Evolutionary conservation across 2,113 vertebrate species (phyloP), one percentile per base, ranked within the genome.

Genomic region (Ramphastos sulfuratus): DNA sequence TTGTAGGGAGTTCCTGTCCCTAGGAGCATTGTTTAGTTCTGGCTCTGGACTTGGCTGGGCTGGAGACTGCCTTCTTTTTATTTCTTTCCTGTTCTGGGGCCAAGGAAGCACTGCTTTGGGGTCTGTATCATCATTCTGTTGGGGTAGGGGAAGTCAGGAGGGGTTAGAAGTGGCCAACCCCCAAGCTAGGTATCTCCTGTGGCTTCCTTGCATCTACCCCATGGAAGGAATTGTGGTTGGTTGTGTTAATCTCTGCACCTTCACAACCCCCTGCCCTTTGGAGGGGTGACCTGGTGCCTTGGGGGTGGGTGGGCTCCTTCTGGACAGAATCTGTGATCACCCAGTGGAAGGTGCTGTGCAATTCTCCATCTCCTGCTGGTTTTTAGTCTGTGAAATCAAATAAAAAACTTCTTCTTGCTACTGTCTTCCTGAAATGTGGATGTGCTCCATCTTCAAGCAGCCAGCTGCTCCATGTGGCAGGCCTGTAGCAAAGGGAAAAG

Each of bases 211-310:
- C 61, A 23, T 31, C 7, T 19, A 20, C 4, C 7, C 61, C 11
- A n/a, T 1, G 52, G 48, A 11, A 52, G 35, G 31, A 46, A n/a
- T 39, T 15, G 4, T 31, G 8, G 37, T 39, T 39, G 44, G 3
- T 23, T 0, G 1, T 12, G 1, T 39, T 19, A 1, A 1, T n/a
- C 65, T 10, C 30, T 55, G 37, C 1, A 1, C 3, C 1, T 35
- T 44, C 27, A 4, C 63, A 46, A 0, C 72, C 3, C 0, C 35
- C 14, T 44, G 63, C 61, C 20, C 39, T 64, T 7, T 19, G 23
- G 35, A 31, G 39, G 63, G 52, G 28, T 1, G 1, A 5, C 20
- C 21, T 2, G 24, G 28, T 44, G 37, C 71, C 54, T 52, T 1
- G 1, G 12, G 15, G 55, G 14, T 15, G 73, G 42, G 59, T 6